Evolutionary conservation across 2,113 vertebrate genomes (phyloP).

Genomic region (Halcyon senegalensis): DNA sequence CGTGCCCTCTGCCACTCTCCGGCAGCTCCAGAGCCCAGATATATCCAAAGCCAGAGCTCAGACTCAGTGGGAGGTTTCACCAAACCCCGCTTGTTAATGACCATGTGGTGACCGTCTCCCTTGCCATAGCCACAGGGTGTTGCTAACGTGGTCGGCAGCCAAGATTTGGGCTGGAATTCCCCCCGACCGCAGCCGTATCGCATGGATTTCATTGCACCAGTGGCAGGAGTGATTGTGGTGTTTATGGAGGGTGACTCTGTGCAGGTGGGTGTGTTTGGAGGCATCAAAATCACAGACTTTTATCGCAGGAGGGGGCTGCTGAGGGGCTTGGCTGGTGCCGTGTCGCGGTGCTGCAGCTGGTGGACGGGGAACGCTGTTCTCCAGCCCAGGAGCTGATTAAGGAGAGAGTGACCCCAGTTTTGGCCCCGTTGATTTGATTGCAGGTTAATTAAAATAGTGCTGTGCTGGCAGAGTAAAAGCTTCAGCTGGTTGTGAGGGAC

Average conservation of each 20-base stretch:
- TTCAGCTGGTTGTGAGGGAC: accelerated
- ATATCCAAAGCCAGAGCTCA: not conserved
- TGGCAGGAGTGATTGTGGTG: accelerated
- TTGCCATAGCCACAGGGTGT: accelerated
- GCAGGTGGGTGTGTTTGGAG: not conserved
- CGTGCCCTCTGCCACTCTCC: accelerated
- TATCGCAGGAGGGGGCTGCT: not conserved
- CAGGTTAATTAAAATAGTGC: not conserved
- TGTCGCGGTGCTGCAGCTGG: not conserved
- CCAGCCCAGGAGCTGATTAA: not conserved
- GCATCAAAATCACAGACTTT: not conserved
- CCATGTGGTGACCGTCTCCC: too few species aligned
- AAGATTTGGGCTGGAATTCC: not conserved
- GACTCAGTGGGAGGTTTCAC: not conserved
- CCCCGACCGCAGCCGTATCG: not conserved
- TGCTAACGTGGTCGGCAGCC: not conserved
- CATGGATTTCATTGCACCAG: not conserved
- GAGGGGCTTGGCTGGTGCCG: accelerated
- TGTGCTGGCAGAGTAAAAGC: not conserved
- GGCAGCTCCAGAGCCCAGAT: not conserved
- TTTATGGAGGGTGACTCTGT: not conserved
- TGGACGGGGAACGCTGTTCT: not conserved
- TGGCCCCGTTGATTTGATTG: not conserved
- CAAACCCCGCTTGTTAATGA: not conserved
- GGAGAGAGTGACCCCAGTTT: not conserved